A percentile compares a stretch with the other conserved stretches of the same genome.
Conservation (phyloP, 2,888 invertebrate species). For the Eumerus sabulonum region DNA sequence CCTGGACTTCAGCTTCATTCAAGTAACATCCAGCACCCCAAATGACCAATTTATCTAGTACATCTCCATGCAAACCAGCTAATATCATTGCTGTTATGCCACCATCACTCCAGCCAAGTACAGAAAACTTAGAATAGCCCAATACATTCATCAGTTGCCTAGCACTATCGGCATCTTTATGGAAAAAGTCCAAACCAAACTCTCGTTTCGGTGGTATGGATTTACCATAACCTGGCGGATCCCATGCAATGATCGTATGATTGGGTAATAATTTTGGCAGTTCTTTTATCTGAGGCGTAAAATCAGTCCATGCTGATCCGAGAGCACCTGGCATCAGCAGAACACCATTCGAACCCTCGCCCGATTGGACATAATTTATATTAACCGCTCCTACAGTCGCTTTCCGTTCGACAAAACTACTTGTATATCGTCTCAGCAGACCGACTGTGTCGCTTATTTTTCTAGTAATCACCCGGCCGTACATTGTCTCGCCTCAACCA, state of each 20-base stretch:
- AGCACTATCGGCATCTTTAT: conserved; percentile 87
- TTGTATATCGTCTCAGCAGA: conserved; percentile 29
- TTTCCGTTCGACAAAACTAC: conserved; percentile 80
- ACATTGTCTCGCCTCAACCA: conserved; percentile 27
- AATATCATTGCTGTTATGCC: conserved; percentile 88
- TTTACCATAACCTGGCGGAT: conserved; percentile 92
- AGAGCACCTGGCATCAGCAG: conserved; percentile 90
- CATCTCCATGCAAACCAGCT: conserved; percentile 85
- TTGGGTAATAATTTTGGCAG: conserved; percentile 77
- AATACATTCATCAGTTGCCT: conserved; percentile 86
- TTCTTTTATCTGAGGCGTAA: conserved; percentile 86
- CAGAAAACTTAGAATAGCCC: conserved; percentile 84
- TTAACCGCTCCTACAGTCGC: conserved; percentile 82
- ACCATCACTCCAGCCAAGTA: conserved; percentile 95
- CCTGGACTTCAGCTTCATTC: conserved; percentile 83
- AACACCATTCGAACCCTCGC: conserved; percentile 79
- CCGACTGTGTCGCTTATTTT: conserved; percentile 11
- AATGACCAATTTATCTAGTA: conserved; percentile 86
- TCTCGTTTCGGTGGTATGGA: conserved; percentile 88
- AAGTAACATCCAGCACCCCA: conserved; percentile 90
- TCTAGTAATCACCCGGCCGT: conserved; percentile 1
- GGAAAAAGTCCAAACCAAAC: conserved; percentile 86
- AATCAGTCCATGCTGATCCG: conserved; percentile 91
- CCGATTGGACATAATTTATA: conserved; percentile 83
- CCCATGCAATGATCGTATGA: conserved; percentile 83